phyloP scores from a whole-genome alignment of 2,888 invertebrate genomes.

The Coleophora deauratella region DNA sequence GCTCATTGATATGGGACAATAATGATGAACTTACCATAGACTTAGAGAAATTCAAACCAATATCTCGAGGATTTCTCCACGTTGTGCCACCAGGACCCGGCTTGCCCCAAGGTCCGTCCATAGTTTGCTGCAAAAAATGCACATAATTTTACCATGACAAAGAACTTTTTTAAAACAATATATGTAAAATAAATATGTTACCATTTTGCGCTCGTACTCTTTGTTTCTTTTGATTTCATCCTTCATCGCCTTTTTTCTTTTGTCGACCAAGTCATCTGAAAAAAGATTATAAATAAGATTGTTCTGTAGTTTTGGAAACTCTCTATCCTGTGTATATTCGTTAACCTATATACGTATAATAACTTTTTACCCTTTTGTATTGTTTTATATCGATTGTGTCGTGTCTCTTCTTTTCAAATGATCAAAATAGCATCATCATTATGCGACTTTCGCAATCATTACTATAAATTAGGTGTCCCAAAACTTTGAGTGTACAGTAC shows the following conservation, averaged over 20 bases:
- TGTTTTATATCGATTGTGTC: too few species aligned
- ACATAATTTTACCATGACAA: neutral
- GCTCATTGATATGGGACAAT: neutral
- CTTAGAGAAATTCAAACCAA: conserved; percentile 83
- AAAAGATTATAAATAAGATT: conserved; percentile 12
- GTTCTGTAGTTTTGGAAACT: too few species aligned
- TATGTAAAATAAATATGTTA: conserved; percentile 31
- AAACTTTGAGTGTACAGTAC: too few species aligned
- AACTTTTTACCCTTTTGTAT: too few species aligned
- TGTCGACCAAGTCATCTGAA: conserved; percentile 75
- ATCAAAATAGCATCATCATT: too few species aligned
- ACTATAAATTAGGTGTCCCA: too few species aligned
- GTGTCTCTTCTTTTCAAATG: too few species aligned
- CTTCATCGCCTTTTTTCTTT: conserved; percentile 63
- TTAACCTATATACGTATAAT: too few species aligned
- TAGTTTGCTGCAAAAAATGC: conserved; percentile 41
- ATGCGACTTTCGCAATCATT: too few species aligned
- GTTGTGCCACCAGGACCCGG: conserved; percentile 81
- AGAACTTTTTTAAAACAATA: neutral
- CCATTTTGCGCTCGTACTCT: conserved; percentile 72
- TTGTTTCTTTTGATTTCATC: conserved; percentile 59
- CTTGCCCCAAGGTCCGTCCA: conserved; percentile 77
- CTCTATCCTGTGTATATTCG: too few species aligned
- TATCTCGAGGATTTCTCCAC: conserved; percentile 82
- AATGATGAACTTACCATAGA: conserved; percentile 76